Conservation (phyloP, 2,797 vertebrate genomes). For the Alauda arvensis region DNA sequence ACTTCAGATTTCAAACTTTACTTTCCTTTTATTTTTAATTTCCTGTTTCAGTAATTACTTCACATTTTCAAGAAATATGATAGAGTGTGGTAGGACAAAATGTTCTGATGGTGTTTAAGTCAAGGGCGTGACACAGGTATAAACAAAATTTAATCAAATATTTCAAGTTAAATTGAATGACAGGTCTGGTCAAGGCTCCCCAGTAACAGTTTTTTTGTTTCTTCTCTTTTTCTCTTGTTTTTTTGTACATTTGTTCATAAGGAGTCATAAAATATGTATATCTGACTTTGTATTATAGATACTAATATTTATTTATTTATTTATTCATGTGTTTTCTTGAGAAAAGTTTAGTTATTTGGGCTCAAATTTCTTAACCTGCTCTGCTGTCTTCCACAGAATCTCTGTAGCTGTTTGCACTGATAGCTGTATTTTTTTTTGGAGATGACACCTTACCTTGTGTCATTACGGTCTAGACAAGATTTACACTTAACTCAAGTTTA, state of each 20-base stretch:
- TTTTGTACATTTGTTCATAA: neutral
- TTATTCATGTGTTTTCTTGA: neutral
- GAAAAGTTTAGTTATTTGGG: neutral
- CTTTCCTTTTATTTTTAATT: neutral
- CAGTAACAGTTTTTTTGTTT: neutral
- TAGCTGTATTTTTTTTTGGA: neutral
- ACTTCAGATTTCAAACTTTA: neutral
- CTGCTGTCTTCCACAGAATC: neutral
- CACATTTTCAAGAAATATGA: neutral
- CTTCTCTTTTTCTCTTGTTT: neutral
- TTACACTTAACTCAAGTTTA: neutral
- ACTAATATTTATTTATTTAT: neutral
- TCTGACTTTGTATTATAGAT: neutral
- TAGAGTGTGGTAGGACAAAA: neutral
- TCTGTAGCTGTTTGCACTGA: neutral
- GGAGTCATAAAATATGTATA: neutral
- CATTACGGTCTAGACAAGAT: neutral
- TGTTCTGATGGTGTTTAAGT: neutral
- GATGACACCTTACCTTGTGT: neutral
- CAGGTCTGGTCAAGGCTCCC: neutral
- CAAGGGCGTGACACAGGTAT: neutral
- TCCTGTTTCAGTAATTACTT: neutral
- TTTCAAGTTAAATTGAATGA: neutral
- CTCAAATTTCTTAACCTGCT: neutral
- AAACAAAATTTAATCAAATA: neutral